A percentile compares a stretch with the other conserved stretches of the same genome.
Conservation (phyloP, 2,888 invertebrate genomes). For the Cylindroiulus punctatus region DNA sequence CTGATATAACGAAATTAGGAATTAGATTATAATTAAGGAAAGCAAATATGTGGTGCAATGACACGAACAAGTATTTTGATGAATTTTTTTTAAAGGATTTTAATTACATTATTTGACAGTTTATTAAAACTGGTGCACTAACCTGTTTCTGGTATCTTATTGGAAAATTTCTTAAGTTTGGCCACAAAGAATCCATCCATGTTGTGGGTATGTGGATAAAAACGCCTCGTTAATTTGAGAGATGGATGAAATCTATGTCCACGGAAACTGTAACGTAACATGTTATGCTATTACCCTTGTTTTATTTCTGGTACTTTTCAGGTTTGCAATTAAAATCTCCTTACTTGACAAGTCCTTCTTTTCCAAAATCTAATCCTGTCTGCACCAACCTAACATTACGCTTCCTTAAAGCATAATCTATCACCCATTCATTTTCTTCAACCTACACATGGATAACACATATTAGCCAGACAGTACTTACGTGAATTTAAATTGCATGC, state of each 20-base stretch:
- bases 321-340: slow-evolving; percentile 51
- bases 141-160: slow-evolving; percentile 65
- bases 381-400: slow-evolving; percentile 90
- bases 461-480: background rate
- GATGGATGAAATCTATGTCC: slow-evolving; percentile 84
- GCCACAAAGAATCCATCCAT: slow-evolving; percentile 99
- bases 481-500: background rate
- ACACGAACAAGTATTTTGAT: background rate
- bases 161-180: slow-evolving; percentile 95
- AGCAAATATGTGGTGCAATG: background rate
- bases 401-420: slow-evolving; percentile 93
- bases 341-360: slow-evolving; percentile 90
- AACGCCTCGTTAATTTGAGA: slow-evolving; percentile 85
- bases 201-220: slow-evolving; percentile 98
- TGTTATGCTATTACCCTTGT: background rate
- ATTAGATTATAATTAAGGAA: background rate
- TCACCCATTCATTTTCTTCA: slow-evolving; percentile 98
- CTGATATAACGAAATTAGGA: background rate
- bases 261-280: slow-evolving; percentile 65
- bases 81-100: too few relatives aligned
- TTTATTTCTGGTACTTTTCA: background rate
- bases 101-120: too few relatives aligned
- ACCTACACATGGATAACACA: slow-evolving; percentile 70
- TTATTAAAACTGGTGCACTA: background rate
- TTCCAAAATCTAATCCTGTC: slow-evolving; percentile 94